phyloP scores from a whole-genome alignment of 2,797 vertebrate genomes.

The Anniella stebbinsi region DNA sequence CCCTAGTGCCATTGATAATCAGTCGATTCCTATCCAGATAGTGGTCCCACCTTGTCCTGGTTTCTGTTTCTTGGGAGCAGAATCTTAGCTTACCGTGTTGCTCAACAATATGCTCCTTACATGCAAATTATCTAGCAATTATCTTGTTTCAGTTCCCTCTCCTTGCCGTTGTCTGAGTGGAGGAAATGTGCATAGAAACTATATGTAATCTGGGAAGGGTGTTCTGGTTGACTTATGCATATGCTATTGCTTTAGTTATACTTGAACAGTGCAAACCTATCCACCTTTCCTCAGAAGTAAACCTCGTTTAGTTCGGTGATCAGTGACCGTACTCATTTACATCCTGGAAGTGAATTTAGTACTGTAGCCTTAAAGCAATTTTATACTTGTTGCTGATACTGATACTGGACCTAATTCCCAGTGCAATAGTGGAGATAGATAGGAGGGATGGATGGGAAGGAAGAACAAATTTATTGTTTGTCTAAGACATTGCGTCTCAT shows the following conservation, averaged over 20 bases:
- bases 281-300: neutral
- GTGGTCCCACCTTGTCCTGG: neutral
- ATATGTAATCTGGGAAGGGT: slow-evolving; percentile 43
- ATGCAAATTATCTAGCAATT: slow-evolving; percentile 64
- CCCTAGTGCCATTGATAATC: neutral
- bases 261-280: neutral
- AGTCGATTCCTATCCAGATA: neutral
- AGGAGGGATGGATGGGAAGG: slow-evolving; percentile 25
- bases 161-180: slow-evolving; percentile 62
- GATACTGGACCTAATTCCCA: slow-evolving; percentile 36
- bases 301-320: too few species aligned
- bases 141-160: slow-evolving; percentile 74
- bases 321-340: neutral
- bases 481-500: slow-evolving; percentile 42
- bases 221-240: slow-evolving; percentile 47
- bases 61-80: slow-evolving; percentile 44
- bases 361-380: slow-evolving; percentile 52
- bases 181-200: slow-evolving; percentile 38
- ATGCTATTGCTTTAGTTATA: neutral
- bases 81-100: slow-evolving; percentile 48
- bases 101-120: slow-evolving; percentile 51
- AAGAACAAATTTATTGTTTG: slow-evolving; percentile 48
- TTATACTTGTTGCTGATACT: slow-evolving; percentile 53
- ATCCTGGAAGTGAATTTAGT: neutral
- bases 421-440: slow-evolving; percentile 42